phyloP scores from a whole-genome alignment of 1,140 invertebrate species.

The Drosophila erecta region DNA sequence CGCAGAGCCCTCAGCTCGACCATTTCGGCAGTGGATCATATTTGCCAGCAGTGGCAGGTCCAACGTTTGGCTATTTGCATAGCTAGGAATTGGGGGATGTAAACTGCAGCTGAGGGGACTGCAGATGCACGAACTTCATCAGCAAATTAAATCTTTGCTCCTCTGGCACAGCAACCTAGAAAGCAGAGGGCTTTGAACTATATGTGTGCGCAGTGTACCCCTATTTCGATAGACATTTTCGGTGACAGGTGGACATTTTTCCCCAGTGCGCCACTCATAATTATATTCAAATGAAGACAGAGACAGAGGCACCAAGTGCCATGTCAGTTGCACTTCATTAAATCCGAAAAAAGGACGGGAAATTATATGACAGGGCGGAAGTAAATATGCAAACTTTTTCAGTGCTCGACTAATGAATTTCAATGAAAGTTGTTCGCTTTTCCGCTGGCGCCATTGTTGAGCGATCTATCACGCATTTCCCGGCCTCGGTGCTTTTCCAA shows the following conservation, averaged over 20 bases:
- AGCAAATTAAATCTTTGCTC: conserved; percentile 65
- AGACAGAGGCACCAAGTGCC: conserved; percentile 15
- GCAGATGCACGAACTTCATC: conserved; percentile 36
- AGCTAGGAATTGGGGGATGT: conserved; percentile 8
- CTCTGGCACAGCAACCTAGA: background rate
- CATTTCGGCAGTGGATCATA: conserved; percentile 35
- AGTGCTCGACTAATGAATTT: conserved; percentile 62
- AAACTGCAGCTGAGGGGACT: conserved; percentile 33
- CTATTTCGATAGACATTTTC: background rate
- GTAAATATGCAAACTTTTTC: conserved; percentile 50
- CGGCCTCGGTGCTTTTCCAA: background rate
- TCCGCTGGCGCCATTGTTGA: conserved; percentile 44
- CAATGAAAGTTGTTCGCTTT: conserved; percentile 41
- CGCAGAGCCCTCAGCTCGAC: conserved; percentile 10
- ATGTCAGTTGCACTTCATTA: conserved; percentile 68
- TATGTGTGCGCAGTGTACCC: background rate
- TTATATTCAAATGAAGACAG: conserved; percentile 25
- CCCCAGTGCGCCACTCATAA: conserved; percentile 54
- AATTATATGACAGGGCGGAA: conserved; percentile 33
- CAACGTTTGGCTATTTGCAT: conserved; percentile 49
- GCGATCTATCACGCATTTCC: conserved; percentile 51
- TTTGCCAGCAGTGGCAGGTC: conserved; percentile 35
- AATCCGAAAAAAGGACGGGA: conserved; percentile 15
- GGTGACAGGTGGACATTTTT: conserved; percentile 49
- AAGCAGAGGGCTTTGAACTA: background rate